Conservation (phyloP, 2,888 invertebrate genomes). For the Coecobrya sp. region DNA sequence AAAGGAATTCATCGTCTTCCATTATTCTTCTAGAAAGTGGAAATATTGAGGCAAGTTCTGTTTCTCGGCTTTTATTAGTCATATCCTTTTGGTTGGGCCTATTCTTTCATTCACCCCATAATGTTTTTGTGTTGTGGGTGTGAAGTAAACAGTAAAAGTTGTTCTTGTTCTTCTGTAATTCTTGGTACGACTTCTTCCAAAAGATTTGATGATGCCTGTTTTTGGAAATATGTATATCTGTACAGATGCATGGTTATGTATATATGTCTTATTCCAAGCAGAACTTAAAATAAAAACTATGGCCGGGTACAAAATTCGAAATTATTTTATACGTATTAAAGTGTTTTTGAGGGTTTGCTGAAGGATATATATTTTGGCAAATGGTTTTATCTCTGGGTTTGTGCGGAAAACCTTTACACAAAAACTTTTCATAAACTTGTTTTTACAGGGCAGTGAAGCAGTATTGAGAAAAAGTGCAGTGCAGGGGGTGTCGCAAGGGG, state of each 20-base stretch:
- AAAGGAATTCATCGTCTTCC: constrained; percentile 48
- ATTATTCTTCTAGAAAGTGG: neutral
- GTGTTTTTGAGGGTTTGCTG: neutral
- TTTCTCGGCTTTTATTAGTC: constrained; percentile 14
- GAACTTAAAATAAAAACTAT: too few relatives aligned
- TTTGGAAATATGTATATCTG: neutral
- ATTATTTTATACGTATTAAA: neutral
- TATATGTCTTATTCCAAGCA: too few relatives aligned
- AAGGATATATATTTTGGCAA: neutral
- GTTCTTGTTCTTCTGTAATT: constrained; percentile 16
- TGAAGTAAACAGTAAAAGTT: constrained; percentile 6
- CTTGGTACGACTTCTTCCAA: neutral
- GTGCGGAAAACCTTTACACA: neutral
- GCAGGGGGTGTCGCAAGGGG: constrained; percentile 16
- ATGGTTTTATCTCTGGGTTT: neutral
- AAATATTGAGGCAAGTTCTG: constrained; percentile 7
- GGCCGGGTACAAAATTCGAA: neutral
- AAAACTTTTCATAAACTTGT: neutral
- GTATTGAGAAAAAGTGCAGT: neutral
- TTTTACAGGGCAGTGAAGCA: neutral
- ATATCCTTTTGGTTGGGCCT: neutral
- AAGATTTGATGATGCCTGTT: neutral
- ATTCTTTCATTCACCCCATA: neutral
- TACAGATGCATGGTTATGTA: too few relatives aligned
- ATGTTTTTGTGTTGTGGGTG: neutral